Percentiles rank a stretch among this genome's conserved stretches.
Evolutionary conservation across 1,140 invertebrate species (phyloP).

Genomic region (Bombus pascuorum): DNA sequence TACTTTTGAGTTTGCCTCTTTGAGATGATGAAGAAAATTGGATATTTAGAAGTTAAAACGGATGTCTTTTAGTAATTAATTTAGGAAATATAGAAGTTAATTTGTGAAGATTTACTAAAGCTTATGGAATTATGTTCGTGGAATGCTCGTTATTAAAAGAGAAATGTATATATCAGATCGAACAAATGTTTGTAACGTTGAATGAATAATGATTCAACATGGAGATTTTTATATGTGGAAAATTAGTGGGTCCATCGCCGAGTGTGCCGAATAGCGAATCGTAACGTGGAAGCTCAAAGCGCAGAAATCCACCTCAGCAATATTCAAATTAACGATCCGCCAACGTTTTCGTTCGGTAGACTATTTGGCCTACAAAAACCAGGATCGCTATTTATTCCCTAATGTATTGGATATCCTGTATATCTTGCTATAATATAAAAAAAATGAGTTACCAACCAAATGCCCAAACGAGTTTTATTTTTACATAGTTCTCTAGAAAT

Average conservation of each 20-base stretch:
- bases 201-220: neutral
- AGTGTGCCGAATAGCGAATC: neutral
- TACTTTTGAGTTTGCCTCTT: neutral
- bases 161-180: neutral
- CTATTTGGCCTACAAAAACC: slow-evolving; percentile 21
- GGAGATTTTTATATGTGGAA: neutral
- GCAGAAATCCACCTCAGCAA: slow-evolving; percentile 38
- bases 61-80: neutral
- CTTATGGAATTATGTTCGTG: too few species aligned
- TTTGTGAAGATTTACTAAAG: neutral
- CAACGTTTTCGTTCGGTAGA: slow-evolving; percentile 46
- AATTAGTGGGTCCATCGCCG: slow-evolving; percentile 4
- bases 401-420: slow-evolving; percentile 50
- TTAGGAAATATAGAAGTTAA: neutral
- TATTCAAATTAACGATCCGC: slow-evolving; percentile 59
- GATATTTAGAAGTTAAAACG: neutral
- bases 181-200: neutral
- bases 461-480: neutral
- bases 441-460: neutral
- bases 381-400: slow-evolving; percentile 25
- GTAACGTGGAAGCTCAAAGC: slow-evolving; percentile 29
- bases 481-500: too few species aligned
- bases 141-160: neutral
- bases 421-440: neutral
- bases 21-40: neutral